Evolutionary conservation across 2,797 vertebrate species (phyloP).

Genomic region (Crenuchus spilurus): DNA sequence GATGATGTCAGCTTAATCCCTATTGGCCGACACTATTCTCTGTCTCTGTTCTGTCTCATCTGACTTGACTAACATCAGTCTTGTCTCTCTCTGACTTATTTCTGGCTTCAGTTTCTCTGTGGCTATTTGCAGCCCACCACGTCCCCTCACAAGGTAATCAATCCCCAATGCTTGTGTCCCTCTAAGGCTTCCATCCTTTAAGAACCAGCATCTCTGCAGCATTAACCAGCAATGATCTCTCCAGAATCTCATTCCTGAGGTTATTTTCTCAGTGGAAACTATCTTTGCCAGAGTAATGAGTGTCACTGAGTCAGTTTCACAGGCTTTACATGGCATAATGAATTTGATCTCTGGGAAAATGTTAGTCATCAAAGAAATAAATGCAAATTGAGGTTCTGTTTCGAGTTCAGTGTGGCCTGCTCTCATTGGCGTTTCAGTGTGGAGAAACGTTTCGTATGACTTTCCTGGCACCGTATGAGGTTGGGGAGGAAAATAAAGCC

Average conservation of each 20-base stretch:
- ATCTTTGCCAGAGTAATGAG: slow-evolving; percentile 15
- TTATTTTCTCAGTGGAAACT: slow-evolving; percentile 50
- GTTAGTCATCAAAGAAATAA: slow-evolving; percentile 37
- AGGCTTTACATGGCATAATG: slow-evolving; percentile 21
- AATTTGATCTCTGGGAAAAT: slow-evolving; percentile 32
- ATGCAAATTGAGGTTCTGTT: slow-evolving; percentile 14
- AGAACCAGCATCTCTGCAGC: slow-evolving; percentile 3
- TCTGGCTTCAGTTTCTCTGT: slow-evolving; percentile 91
- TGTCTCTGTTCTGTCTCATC: slow-evolving; percentile 13
- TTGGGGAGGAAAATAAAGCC: slow-evolving; percentile 20
- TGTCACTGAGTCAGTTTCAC: slow-evolving; percentile 32
- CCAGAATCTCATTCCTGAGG: slow-evolving; percentile 52
- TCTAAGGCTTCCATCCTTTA: slow-evolving; percentile 18
- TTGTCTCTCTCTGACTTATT: slow-evolving; percentile 38
- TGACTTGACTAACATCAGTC: slow-evolving; percentile 33
- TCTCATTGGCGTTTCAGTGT: slow-evolving; percentile 19
- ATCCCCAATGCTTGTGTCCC: slow-evolving; percentile 31
- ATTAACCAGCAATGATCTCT: slow-evolving; percentile 20
- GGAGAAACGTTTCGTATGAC: slow-evolving; percentile 25
- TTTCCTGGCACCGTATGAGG: slow-evolving; percentile 34
- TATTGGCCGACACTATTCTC: slow-evolving; percentile 19
- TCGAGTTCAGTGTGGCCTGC: slow-evolving; percentile 33
- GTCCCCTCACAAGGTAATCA: slow-evolving; percentile 88
- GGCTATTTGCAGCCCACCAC: slow-evolving; percentile 90
- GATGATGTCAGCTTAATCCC: slow-evolving; percentile 40